These are phyloP conservation scores for Lomographa bimaculata DNA, from an alignment of 2,888 invertebrate genomes.

Conservation along the genomic window DNA sequence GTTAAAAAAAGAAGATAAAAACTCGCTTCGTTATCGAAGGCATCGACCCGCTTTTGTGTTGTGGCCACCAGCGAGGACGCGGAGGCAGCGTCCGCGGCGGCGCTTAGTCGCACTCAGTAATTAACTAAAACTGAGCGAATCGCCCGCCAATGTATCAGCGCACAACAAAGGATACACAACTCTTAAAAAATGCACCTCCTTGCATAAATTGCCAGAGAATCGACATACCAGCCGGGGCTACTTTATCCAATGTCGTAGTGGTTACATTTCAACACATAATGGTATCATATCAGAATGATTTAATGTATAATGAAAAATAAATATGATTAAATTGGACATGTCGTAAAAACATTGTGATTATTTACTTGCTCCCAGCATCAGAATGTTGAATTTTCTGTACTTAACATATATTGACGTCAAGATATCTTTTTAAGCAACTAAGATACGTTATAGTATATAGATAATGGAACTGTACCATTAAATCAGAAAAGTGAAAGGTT, in stretches of 20 bases:
- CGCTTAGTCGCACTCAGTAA: conserved; percentile 70
- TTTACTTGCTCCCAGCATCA: no score
- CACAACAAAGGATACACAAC: conserved; percentile 57
- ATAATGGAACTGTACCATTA: no score
- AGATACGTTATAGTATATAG: no score
- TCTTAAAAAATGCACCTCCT: conserved; percentile 58
- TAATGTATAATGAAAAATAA: no score
- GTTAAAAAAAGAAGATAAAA: conserved; percentile 81
- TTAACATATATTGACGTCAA: no score
- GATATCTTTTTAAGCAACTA: no score
- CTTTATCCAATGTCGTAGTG: background rate
- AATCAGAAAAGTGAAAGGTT: no score
- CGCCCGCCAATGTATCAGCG: conserved; percentile 47
- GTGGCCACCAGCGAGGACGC: conserved; percentile 60
- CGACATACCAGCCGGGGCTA: conserved; percentile 13
- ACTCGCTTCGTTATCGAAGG: conserved; percentile 79
- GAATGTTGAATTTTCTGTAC: no score
- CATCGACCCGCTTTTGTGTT: conserved; percentile 80
- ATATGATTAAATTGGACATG: no score
- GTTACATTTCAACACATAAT: conserved; percentile 2
- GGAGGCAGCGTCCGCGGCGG: conserved; percentile 49
- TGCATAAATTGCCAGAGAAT: conserved; percentile 45
- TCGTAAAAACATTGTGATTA: no score
- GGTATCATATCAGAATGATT: no score
- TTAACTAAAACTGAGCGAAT: conserved; percentile 73